Evolutionary conservation across 2,113 vertebrate genomes (phyloP).

Genomic region (Brachirus orientalis): DNA sequence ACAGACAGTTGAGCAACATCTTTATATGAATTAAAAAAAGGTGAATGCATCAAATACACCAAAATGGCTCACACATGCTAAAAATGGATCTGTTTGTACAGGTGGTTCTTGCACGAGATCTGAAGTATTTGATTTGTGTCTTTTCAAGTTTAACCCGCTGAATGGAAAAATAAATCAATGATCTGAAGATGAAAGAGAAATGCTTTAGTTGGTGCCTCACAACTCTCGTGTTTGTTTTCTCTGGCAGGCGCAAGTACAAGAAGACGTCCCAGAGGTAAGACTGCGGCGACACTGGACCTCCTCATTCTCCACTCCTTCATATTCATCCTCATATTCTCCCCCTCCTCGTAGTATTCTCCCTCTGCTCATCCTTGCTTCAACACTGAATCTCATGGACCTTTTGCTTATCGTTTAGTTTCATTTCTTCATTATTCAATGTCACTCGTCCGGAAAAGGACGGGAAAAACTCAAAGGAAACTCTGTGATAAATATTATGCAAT

Average conservation of each 20-base stretch:
- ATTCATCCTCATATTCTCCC: background rate
- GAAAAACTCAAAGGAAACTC: constrained; percentile 7
- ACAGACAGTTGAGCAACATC: no score
- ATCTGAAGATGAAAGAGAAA: background rate
- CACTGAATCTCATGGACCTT: constrained; percentile 5
- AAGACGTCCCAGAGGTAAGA: constrained; percentile 99
- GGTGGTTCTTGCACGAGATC: constrained; percentile 16
- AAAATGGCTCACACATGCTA: background rate
- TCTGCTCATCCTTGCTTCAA: background rate
- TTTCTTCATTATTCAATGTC: constrained; percentile 7
- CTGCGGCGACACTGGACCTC: constrained; percentile 51
- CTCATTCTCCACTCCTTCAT: constrained; percentile 1
- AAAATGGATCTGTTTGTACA: background rate
- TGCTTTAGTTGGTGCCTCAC: constrained; percentile 21
- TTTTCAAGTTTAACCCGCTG: background rate
- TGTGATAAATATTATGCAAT: constrained; percentile 12
- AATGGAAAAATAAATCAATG: background rate
- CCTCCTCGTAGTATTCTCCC: background rate
- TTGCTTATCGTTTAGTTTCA: constrained; percentile 1
- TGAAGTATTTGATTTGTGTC: constrained; percentile 1
- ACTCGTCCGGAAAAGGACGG: background rate
- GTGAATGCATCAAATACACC: background rate
- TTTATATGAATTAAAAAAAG: fast-evolving
- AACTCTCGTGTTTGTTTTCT: constrained; percentile 62
- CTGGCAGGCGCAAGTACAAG: constrained; percentile 98